Base-by-base conservation (phyloP, 2,113 vertebrate species). In the Copsychus sechellarum region DNA sequence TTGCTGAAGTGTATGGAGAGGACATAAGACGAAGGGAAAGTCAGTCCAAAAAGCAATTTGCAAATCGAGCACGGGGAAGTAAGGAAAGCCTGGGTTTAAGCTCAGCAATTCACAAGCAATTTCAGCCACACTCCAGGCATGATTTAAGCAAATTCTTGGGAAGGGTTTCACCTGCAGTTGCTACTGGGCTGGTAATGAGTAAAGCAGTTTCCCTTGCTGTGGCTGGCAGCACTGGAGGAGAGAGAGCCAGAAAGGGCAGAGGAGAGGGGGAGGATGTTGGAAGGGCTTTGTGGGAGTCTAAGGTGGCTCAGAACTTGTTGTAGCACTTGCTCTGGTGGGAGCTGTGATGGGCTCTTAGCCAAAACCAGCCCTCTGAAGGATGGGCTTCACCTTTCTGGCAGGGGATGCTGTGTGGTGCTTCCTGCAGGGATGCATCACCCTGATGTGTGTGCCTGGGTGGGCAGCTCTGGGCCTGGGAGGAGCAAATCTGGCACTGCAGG, bases 91-190 rank as follows among this genome's bases (percentile, higher is more conserved):
- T 56, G 40, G n/a, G 45, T 72, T 88, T 92, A 93, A 92, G 61
- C 57, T 78, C 69, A 81, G 92, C 57, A 67, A 51, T 93, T 90
- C 81, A 36, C 57, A 69, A 87, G 65, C 69, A 64, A 87, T 81
- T 92, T 89, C 60, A 92, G 65, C 34, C 51, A 36, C 81, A 74
- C 65, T 90, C 61, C 81, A 67, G 57, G 84, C 66, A 69, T 48
- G 65, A 94, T 71, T 89, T 90, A 91, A 95, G 54, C 69, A 91
- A 92, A 91, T 90, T 92, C 70, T 76, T 56, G 85, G 92, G 81
- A 91, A 85, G 53, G 38, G 31, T 87, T 96, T 95, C 84, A 85
- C 70, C 66, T 79, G 73, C 73, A 40, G 2, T 79, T 56, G 92
- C 84, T 78, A 72, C 90, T 67, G 87, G 74, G 65, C 65, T 87